Conservation (phyloP, 1,140 invertebrate genomes). For the Drosophila pseudoananassae region DNA sequence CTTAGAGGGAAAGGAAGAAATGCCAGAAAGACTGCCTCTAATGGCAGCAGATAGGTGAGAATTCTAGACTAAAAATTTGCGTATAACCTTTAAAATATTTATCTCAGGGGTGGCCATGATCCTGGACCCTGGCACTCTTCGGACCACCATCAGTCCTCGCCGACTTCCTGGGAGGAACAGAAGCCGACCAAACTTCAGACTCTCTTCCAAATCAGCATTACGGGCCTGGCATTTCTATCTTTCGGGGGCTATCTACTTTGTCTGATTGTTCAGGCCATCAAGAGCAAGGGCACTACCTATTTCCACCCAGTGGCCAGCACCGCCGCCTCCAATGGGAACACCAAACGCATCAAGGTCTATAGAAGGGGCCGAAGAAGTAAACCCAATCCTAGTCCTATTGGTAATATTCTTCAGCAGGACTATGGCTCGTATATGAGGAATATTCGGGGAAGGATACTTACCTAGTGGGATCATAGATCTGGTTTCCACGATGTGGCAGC, state of each 20-base stretch:
- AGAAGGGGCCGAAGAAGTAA: constrained; percentile 37
- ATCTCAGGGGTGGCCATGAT: constrained; percentile 27
- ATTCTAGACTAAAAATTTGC: background rate
- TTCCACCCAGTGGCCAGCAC: constrained; percentile 80
- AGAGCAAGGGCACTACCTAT: constrained; percentile 84
- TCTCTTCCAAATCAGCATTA: constrained; percentile 89
- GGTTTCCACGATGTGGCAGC: constrained; percentile 74
- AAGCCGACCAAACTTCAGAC: constrained; percentile 87
- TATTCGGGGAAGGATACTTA: constrained; percentile 44
- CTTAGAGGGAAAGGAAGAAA: background rate
- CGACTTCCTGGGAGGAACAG: constrained; percentile 76
- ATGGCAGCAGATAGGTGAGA: constrained; percentile 63
- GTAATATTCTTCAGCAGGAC: constrained; percentile 36
- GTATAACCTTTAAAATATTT: background rate
- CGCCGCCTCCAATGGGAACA: constrained; percentile 50
- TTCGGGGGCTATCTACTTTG: constrained; percentile 91
- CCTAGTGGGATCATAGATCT: constrained; percentile 83
- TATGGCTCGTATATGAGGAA: constrained; percentile 51
- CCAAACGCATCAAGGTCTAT: constrained; percentile 79
- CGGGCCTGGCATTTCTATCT: constrained; percentile 90
- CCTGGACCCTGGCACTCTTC: constrained; percentile 25
- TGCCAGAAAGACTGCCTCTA: constrained; percentile 59
- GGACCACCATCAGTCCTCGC: constrained; percentile 20
- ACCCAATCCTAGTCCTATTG: background rate
- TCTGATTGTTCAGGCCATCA: constrained; percentile 89